phyloP scores from a whole-genome alignment of 2,113 vertebrate genomes.

The Hippolais icterina region DNA sequence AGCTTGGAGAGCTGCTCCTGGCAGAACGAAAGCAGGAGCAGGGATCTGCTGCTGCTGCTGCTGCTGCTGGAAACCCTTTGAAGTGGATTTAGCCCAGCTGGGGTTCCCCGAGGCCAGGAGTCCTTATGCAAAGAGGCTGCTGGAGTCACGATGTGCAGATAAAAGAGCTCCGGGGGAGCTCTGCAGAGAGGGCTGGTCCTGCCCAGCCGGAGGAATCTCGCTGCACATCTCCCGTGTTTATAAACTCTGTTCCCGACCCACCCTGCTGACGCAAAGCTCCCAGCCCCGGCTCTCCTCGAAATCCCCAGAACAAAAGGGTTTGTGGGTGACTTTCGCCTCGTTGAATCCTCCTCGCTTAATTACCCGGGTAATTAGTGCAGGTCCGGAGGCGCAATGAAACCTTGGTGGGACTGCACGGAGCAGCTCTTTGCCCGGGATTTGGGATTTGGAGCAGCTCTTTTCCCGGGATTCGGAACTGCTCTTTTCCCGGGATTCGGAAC shows the following conservation, averaged over 20 bases:
- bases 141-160: neutral
- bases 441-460: too few species aligned
- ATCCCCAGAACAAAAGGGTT: neutral
- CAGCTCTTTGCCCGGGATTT: neutral
- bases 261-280: neutral
- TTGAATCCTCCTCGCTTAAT: neutral
- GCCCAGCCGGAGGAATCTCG: slow-evolving; percentile 4
- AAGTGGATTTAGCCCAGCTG: neutral
- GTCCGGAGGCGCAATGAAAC: neutral
- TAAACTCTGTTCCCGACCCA: neutral
- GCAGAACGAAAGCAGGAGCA: neutral
- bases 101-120: slow-evolving; percentile 34
- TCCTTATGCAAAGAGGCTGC: slow-evolving; percentile 4
- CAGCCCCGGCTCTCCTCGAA: neutral
- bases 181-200: neutral
- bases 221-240: slow-evolving; percentile 10
- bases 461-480: too few species aligned
- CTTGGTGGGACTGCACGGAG: neutral
- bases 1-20: neutral
- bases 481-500: too few species aligned
- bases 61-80: slow-evolving; percentile 4
- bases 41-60: neutral
- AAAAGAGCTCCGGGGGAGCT: neutral
- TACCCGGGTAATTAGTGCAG: neutral
- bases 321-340: neutral